Percentiles rank a stretch among this genome's conserved stretches.
These are phyloP conservation scores for Apistogramma diplotaenia DNA, from an alignment of 2,113 vertebrate species.

Conservation along the genomic window DNA sequence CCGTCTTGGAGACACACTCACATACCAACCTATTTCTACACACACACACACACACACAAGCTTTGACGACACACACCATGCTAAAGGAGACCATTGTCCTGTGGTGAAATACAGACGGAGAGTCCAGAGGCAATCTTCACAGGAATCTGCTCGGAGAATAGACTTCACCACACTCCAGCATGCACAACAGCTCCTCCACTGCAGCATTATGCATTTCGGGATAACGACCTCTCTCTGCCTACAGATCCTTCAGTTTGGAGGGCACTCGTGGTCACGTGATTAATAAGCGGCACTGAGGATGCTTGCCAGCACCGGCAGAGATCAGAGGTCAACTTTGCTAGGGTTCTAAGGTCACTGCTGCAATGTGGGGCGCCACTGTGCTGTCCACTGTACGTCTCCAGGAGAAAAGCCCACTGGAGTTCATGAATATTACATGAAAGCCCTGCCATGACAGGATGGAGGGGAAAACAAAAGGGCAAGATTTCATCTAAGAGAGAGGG, in stretches of 20 bases:
- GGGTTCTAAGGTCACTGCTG: conserved; percentile 31
- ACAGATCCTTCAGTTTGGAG: conserved; percentile 3
- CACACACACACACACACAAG: conserved; percentile 12
- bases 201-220: conserved; percentile 2
- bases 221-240: neutral
- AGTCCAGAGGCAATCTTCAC: conserved; percentile 57
- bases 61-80: conserved; percentile 10
- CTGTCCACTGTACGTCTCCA: conserved; percentile 52
- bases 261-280: conserved; percentile 35
- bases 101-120: conserved; percentile 19
- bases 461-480: conserved; percentile 70
- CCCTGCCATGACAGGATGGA: conserved; percentile 59
- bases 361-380: conserved; percentile 36
- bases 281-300: conserved; percentile 31
- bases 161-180: neutral
- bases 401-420: conserved; percentile 41
- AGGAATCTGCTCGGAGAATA: conserved; percentile 43
- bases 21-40: conserved; percentile 24
- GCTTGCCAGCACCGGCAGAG: neutral
- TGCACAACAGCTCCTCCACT: conserved; percentile 17
- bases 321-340: conserved; percentile 45
- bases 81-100: conserved; percentile 66
- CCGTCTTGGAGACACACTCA: conserved; percentile 13
- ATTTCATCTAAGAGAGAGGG: conserved; percentile 61
- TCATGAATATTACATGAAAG: conserved; percentile 69